These are phyloP conservation scores for Tipula helvola DNA, from an alignment of 2,888 invertebrate species.

Conservation along the genomic window DNA sequence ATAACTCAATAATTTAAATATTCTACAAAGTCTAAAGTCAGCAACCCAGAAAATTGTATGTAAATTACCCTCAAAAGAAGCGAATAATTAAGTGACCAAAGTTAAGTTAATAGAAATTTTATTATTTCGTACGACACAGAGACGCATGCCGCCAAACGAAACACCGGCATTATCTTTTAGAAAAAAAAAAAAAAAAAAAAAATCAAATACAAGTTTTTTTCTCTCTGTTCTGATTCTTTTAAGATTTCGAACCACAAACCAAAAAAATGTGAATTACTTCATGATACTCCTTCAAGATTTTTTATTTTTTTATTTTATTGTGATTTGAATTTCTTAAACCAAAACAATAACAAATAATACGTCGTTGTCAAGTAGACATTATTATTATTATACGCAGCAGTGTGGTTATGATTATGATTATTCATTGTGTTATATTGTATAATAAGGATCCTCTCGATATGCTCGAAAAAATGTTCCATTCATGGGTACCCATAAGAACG, in stretches of 20 bases:
- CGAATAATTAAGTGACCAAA: slow-evolving; percentile 4
- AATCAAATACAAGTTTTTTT: neutral
- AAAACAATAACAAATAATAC: neutral
- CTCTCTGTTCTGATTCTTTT: neutral
- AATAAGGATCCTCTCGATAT: neutral
- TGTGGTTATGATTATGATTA: neutral
- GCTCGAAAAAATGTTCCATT: neutral
- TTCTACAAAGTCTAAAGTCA: neutral
- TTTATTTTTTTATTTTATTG: neutral
- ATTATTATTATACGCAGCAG: neutral
- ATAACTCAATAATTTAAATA: neutral
- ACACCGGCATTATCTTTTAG: neutral
- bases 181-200: neutral
- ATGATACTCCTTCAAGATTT: neutral
- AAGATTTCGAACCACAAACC: neutral
- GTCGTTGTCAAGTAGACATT: neutral
- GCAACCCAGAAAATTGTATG: neutral
- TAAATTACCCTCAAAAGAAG: neutral
- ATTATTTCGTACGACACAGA: neutral
- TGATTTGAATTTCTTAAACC: neutral
- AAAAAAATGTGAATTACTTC: slow-evolving; percentile 4
- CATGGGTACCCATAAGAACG: neutral
- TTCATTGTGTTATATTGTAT: neutral
- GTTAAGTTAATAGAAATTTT: neutral
- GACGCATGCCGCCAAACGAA: slow-evolving; percentile 4